Percentiles rank a stretch among this genome's conserved stretches.
Evolutionary conservation across 2,888 invertebrate species (phyloP).

Genomic region (Nycteola revayana): DNA sequence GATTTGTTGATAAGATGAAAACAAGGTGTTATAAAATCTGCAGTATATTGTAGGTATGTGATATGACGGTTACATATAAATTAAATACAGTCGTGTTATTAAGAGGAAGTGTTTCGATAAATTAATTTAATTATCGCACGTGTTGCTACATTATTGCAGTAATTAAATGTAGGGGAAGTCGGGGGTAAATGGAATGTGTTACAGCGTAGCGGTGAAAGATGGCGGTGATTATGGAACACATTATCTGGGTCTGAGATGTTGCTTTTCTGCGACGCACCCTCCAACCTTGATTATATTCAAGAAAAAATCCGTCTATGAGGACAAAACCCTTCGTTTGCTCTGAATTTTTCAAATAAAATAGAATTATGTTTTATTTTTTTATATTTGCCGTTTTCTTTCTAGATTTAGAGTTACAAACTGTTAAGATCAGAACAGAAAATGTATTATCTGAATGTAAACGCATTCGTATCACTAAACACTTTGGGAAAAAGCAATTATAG

Average conservation of each 20-base stretch:
- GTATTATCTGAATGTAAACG: too few relatives aligned
- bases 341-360: too few relatives aligned
- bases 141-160: conserved; percentile 61
- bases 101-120: conserved; percentile 46
- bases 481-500: too few relatives aligned
- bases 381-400: too few relatives aligned
- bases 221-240: conserved; percentile 70
- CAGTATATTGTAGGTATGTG: too few relatives aligned
- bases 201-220: conserved; percentile 59
- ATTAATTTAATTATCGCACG: conserved; percentile 36
- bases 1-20: conserved; percentile 28
- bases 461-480: too few relatives aligned
- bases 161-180: conserved; percentile 59
- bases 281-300: conserved; percentile 47
- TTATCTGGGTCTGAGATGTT: conserved; percentile 55
- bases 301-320: too few relatives aligned
- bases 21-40: conserved; percentile 10
- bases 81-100: conserved; percentile 2
- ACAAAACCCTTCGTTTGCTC: too few relatives aligned
- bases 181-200: conserved; percentile 54
- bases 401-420: too few relatives aligned
- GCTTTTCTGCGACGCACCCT: conserved; percentile 38
- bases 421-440: too few relatives aligned
- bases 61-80: too few relatives aligned
- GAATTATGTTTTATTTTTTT: too few relatives aligned